Percentiles rank a stretch among this genome's conserved stretches.
Evolutionary conservation across 1,140 invertebrate species (phyloP).

Genomic region (Maconellicoccus hirsutus): DNA sequence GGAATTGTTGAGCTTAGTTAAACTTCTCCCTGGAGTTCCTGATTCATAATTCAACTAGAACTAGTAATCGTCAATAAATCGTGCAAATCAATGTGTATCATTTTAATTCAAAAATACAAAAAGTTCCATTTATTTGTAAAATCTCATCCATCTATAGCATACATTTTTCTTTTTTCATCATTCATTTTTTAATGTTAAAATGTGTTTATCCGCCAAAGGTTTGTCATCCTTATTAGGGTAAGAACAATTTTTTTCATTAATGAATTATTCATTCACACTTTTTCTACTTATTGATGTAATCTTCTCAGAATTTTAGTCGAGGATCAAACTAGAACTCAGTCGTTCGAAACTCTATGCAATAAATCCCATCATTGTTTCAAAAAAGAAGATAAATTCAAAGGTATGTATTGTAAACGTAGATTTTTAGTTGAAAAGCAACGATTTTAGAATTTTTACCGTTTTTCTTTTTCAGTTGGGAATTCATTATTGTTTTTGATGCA

Average conservation of each 20-base stretch:
- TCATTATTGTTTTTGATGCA: slow-evolving; percentile 54
- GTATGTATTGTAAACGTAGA: slow-evolving; percentile 24
- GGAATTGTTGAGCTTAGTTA: too few relatives aligned
- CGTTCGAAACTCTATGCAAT: slow-evolving; percentile 49
- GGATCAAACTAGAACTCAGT: slow-evolving; percentile 47
- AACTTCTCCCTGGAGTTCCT: too few relatives aligned
- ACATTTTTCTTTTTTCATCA: too few relatives aligned
- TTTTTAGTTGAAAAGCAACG: not conserved
- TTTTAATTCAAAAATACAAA: too few relatives aligned
- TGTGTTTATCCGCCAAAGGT: slow-evolving; percentile 8
- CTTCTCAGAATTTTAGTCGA: slow-evolving; percentile 46
- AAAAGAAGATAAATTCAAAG: slow-evolving; percentile 29
- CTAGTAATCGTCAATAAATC: too few relatives aligned
- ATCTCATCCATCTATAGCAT: too few relatives aligned
- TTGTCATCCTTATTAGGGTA: slow-evolving; percentile 1
- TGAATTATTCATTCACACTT: not conserved
- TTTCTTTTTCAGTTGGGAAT: slow-evolving; percentile 40
- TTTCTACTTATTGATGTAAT: not conserved
- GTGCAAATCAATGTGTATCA: too few relatives aligned
- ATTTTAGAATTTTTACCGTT: not conserved
- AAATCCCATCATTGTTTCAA: slow-evolving; percentile 50
- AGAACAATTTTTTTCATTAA: not conserved
- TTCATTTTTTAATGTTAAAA: too few relatives aligned
- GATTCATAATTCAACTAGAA: too few relatives aligned
- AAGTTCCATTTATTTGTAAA: too few relatives aligned